Evolutionary conservation across 2,797 vertebrate species (phyloP).

Genomic region (Macrochelys suwanniensis): DNA sequence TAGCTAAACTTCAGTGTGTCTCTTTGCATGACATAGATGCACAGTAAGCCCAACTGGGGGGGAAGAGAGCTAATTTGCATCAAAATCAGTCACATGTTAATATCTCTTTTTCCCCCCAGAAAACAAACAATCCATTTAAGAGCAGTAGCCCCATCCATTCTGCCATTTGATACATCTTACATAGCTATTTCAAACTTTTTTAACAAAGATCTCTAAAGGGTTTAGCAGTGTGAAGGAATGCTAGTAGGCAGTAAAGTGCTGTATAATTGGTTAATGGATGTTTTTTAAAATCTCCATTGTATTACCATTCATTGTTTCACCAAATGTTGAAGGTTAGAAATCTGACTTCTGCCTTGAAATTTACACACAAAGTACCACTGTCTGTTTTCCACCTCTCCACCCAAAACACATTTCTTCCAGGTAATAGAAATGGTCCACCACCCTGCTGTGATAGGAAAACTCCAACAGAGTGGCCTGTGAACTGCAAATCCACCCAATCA

Average conservation of each 20-base stretch:
- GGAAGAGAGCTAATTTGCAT: slow-evolving; percentile 38
- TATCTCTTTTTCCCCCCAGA: not conserved
- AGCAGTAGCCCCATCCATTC: not conserved
- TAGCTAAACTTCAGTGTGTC: slow-evolving; percentile 18
- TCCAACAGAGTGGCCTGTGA: not conserved
- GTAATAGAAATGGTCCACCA: not conserved
- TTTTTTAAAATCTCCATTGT: not conserved
- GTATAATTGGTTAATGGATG: not conserved
- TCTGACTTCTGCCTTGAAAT: not conserved
- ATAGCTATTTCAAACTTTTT: slow-evolving; percentile 18
- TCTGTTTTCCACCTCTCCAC: not conserved
- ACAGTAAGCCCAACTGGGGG: not conserved
- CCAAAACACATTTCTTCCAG: not conserved
- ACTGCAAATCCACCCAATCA: slow-evolving; percentile 37
- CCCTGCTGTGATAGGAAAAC: not conserved
- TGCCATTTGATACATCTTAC: slow-evolving; percentile 42
- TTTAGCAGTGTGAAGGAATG: not conserved
- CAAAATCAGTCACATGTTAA: slow-evolving; percentile 43
- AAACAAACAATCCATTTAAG: slow-evolving; percentile 61
- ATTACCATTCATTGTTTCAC: not conserved
- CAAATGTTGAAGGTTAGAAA: not conserved
- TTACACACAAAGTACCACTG: not conserved
- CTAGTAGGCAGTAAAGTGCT: not conserved
- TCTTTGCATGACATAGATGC: slow-evolving; percentile 47
- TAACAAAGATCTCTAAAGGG: slow-evolving; percentile 32